Evolutionary conservation across 64 coral and sea anemone species (phyloP), one percentile per base, ranked within the genome.

Genomic region (Anthopleura sola): DNA sequence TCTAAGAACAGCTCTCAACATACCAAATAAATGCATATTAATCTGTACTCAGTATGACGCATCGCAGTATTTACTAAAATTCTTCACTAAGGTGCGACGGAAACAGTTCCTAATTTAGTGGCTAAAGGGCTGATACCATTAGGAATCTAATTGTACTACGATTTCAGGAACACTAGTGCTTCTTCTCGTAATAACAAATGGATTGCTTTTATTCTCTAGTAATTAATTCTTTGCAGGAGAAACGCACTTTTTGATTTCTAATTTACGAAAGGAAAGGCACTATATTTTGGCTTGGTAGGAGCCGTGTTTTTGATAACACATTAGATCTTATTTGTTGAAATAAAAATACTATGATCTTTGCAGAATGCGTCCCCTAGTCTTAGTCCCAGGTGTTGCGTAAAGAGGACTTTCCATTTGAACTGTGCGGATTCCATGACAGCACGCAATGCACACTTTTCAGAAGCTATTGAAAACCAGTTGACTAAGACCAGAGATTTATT

Each of bases 71-170:
- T 68, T 29, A 68, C 46, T 5, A 48, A 26, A 68, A 68, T 28
- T 68, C 26, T 68, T 68, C 26, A 26, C 26, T 5, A 32, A 71
- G 66, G 66, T 71, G 66, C 66, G 66, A 71, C 66, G 66, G 66
- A 71, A 71, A 71, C 66, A 71, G 31, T 71, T 71, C 12, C n/a
- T 71, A 71, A 71, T 71, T 71, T 33, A 71, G 28, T 71, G 66
- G 10, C 66, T 34, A 71, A 71, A 53, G 50, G 66, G 24, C 2
- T 17, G 66, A 71, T 71, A 29, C 66, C 26, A 31, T 71, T 7
- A 71, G 34, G 66, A 71, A 71, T 71, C 26, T 71, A 71, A 71
- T 71, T 34, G 34, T 71, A 71, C 66, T 66, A 31, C 1, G n/a
- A 32, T 36, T 32, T 34, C 15, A 71, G 34, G 66, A 34, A 71